A percentile compares a stretch with the other conserved stretches of the same genome.
Evolutionary conservation across 2,797 vertebrate genomes (phyloP).

Genomic region (Mergus octosetaceus): DNA sequence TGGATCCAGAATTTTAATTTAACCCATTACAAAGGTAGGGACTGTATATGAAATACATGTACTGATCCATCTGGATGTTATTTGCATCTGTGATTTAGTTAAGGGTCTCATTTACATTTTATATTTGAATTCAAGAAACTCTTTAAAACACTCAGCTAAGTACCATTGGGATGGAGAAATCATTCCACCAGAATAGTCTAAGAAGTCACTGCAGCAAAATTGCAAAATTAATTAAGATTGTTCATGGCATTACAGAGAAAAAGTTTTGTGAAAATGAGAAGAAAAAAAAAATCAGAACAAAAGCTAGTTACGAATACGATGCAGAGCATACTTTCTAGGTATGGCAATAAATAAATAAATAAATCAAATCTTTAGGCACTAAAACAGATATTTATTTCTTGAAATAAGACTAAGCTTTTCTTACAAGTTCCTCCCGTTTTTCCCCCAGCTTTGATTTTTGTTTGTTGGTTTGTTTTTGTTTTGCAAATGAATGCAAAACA

Average conservation of each 20-base stretch:
- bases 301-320: neutral
- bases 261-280: neutral
- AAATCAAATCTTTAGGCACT: neutral
- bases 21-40: constrained; percentile 26
- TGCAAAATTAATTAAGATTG: neutral
- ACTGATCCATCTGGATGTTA: constrained; percentile 61
- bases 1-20: constrained; percentile 49
- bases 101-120: constrained; percentile 57
- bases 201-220: neutral
- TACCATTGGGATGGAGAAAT: neutral
- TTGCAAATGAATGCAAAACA: constrained; percentile 8
- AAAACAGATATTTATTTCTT: neutral
- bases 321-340: neutral
- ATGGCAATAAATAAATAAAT: neutral
- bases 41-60: constrained; percentile 41
- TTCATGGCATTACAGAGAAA: neutral
- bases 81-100: constrained; percentile 58
- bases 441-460: too few species aligned
- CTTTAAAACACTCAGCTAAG: constrained; percentile 9
- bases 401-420: neutral
- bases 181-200: neutral
- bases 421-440: neutral
- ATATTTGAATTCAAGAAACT: constrained; percentile 45
- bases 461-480: neutral
- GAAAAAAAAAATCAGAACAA: neutral